Evolutionary conservation across 1,140 invertebrate genomes (phyloP).

Genomic region (Aphelenchoides avenae): DNA sequence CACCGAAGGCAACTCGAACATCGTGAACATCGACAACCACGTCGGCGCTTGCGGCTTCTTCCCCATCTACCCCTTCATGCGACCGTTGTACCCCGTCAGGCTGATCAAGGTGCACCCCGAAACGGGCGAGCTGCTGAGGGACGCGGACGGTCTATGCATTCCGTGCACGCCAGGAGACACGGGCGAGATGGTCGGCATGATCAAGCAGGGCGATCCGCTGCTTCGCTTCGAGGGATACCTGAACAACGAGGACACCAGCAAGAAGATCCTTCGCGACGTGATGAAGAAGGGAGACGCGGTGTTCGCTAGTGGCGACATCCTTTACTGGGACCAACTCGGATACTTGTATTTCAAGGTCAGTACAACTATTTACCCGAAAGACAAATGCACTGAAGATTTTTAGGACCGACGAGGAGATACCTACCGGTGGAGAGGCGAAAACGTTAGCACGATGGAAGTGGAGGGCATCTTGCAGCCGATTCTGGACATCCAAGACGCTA

Average conservation of each 20-base stretch:
- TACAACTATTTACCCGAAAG: background rate
- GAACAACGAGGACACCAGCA: slow-evolving; percentile 80
- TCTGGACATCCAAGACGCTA: slow-evolving; percentile 77
- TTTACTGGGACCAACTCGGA: slow-evolving; percentile 82
- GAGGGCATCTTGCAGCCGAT: slow-evolving; percentile 80
- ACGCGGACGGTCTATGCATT: slow-evolving; percentile 73
- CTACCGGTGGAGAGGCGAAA: slow-evolving; percentile 87
- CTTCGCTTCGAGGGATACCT: slow-evolving; percentile 73
- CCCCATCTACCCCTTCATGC: slow-evolving; percentile 31
- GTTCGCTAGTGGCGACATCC: slow-evolving; percentile 74
- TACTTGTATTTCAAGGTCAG: slow-evolving; percentile 80
- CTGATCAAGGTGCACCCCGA: slow-evolving; percentile 43
- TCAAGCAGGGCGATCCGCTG: slow-evolving; percentile 67
- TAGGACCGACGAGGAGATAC: slow-evolving; percentile 89
- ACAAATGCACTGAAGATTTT: slow-evolving; percentile 1
- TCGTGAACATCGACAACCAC: slow-evolving; percentile 72
- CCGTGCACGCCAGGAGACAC: slow-evolving; percentile 76
- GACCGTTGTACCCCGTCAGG: slow-evolving; percentile 31
- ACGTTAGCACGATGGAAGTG: slow-evolving; percentile 94
- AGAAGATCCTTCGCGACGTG: slow-evolving; percentile 83
- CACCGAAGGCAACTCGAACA: slow-evolving; percentile 82
- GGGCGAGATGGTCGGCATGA: slow-evolving; percentile 93
- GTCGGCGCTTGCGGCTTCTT: slow-evolving; percentile 69
- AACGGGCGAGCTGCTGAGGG: slow-evolving; percentile 74
- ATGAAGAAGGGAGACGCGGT: slow-evolving; percentile 80